Base-by-base conservation (phyloP, 1,140 invertebrate genomes). In the Pygmarrhopalites habei region DNA sequence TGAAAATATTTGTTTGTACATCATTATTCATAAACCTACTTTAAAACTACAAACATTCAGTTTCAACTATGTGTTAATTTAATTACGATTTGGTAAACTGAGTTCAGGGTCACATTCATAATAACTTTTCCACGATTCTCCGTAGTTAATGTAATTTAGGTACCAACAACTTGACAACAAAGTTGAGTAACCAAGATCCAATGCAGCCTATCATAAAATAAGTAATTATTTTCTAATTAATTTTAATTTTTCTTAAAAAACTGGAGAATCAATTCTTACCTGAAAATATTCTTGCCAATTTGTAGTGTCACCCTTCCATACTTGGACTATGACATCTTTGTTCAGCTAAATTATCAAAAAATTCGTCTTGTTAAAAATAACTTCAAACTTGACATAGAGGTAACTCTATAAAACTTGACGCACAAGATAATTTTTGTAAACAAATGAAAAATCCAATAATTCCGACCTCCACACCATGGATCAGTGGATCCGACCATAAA, bases 401-500 rank as follows among this genome's bases (percentile, higher is more conserved):
- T n/a, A n/a, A n/a, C n/a, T n/a, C n/a, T n/a, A n/a, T n/a, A n/a
- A n/a, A n/a, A n/a, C n/a, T n/a, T n/a, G n/a, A n/a, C n/a, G n/a
- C n/a, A n/a, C n/a, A n/a, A n/a, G n/a, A n/a, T n/a, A n/a, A n/a
- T n/a, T n/a, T n/a, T n/a, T n/a, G n/a, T n/a, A n/a, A n/a, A n/a
- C n/a, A n/a, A n/a, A n/a, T n/a, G n/a, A n/a, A n/a, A n/a, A n/a
- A n/a, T n/a, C n/a, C n/a, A n/a, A n/a, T n/a, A n/a, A n/a, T n/a
- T n/a, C n/a, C n/a, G n/a, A 14, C 23, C 52, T 58, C 23, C 1
- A 87, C 86, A 35, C 82, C 83, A 76, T 93, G 87, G 65, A 87
- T 84, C 73, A 90, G 88, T 0, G 95, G 88, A 78, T 95, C 92
- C 78, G 96, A 89, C 93, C 93, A 96, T 3, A 95, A 87, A 23